Conservation (phyloP, 2,797 vertebrate species). For the Hemibagrus guttatus region DNA sequence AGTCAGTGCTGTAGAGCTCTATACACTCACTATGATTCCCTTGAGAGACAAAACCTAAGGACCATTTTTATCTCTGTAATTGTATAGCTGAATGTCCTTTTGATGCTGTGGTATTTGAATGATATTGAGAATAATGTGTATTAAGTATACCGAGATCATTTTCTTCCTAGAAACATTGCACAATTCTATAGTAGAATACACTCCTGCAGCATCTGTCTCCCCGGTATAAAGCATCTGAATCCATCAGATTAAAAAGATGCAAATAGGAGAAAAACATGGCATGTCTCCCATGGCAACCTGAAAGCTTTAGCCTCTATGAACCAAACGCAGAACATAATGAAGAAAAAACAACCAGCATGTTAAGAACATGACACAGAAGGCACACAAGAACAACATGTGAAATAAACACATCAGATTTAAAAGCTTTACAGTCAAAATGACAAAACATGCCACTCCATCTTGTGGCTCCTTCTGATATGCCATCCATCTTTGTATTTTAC, state of each 20-base stretch:
- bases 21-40: neutral
- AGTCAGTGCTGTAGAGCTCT: neutral
- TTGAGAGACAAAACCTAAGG: neutral
- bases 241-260: constrained; percentile 16
- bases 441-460: neutral
- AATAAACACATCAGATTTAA: neutral
- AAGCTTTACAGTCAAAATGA: neutral
- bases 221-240: neutral
- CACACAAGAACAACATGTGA: neutral
- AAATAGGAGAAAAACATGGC: neutral
- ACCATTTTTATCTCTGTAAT: neutral
- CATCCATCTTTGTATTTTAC: neutral
- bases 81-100: neutral
- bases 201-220: neutral
- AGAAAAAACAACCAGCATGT: constrained; percentile 5
- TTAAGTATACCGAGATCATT: neutral
- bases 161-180: constrained; percentile 7
- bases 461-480: neutral
- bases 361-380: neutral
- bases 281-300: constrained; percentile 33
- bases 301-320: constrained; percentile 15
- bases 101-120: neutral
- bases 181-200: neutral
- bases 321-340: constrained; percentile 2
- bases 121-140: neutral